Evolutionary conservation across 1,140 invertebrate species (phyloP).

Genomic region (Bombus confusus): DNA sequence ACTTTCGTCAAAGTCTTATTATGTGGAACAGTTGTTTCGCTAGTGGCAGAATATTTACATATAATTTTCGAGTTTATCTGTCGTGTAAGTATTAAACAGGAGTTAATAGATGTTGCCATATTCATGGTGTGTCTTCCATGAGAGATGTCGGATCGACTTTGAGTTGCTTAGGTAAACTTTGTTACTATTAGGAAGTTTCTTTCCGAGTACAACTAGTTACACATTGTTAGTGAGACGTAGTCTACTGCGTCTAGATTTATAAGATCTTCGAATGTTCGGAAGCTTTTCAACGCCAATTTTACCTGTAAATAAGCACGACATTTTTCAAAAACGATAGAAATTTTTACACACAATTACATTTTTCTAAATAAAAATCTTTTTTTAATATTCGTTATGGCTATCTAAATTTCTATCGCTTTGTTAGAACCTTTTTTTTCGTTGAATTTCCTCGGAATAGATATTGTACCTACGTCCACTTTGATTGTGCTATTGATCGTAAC

Average conservation of each 20-base stretch:
- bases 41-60: no score
- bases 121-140: conserved; percentile 19
- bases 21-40: background rate
- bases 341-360: background rate
- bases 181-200: conserved; percentile 36
- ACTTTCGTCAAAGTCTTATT: background rate
- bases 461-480: background rate
- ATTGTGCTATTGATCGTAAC: conserved; percentile 15
- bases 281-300: background rate
- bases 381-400: no score
- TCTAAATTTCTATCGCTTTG: background rate
- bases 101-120: background rate
- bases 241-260: background rate
- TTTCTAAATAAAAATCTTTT: background rate
- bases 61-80: background rate
- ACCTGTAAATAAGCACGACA: background rate
- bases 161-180: conserved; percentile 24
- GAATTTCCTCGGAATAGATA: no score
- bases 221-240: conserved; percentile 33
- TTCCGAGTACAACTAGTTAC: conserved; percentile 22
- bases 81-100: background rate
- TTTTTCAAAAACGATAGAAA: background rate
- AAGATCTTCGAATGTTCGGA: background rate
- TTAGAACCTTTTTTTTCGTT: background rate
- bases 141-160: conserved; percentile 35